Base-by-base conservation (phyloP, 2,888 invertebrate species). In the Tholera decimalis region DNA sequence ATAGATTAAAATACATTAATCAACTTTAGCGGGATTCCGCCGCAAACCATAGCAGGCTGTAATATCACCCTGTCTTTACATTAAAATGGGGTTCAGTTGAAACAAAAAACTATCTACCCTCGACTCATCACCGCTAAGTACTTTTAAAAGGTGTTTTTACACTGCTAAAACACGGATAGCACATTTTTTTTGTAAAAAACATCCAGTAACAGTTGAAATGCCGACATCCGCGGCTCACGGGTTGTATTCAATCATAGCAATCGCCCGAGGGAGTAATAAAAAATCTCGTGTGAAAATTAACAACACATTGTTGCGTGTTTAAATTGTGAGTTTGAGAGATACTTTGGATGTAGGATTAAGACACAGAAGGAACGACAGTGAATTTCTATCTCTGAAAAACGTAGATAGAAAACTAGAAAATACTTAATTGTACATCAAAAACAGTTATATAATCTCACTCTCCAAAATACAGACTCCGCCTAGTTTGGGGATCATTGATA, bases 201-300 rank as follows among this genome's bases (percentile, higher is more conserved):
- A 77, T 43, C 64, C 54, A 61, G 73, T 69, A 68, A 59, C 15
- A 63, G 68, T 68, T 62, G 53, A 66, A 76, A 77, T 41, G 62
- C 78, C 77, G 77, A 84, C 89, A 90, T 88, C 88, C 87, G 85
- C 76, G 80, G 66, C 79, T 76, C 79, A 77, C 83, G 82, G 85
- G 83, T 87, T 88, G 89, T 88, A 85, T 91, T 92, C 88, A 92
- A 93, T 93, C 90, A 92, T 89, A 82, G 76, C 75, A 73, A 78
- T 68, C 80, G 80, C 88, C 77, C 83, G 15, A 73, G 87, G 87
- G 87, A 84, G 76, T 71, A 69, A 83, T 87, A 88, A 88, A 90
- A 87, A 59, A 74, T 54, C 77, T 82, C 83, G 89, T 88, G 92
- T 91, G 89, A 92, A 91, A 89, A 91, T 90, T 87, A 89, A 90